phyloP scores from a whole-genome alignment of 2,888 invertebrate genomes.

The Leucoma salicis region DNA sequence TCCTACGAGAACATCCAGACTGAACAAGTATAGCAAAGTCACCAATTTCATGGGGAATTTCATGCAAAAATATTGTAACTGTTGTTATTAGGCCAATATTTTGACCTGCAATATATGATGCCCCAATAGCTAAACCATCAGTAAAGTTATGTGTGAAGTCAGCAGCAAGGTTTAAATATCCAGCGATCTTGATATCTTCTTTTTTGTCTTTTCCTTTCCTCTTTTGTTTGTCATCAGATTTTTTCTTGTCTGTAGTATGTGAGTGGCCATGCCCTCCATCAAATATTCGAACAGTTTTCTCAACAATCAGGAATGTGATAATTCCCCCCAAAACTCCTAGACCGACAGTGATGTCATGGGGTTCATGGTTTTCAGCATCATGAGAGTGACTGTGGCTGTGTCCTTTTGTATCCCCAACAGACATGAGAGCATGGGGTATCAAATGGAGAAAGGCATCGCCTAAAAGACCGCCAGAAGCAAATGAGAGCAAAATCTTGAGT shows the following conservation, averaged over 20 bases:
- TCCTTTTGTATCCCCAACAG: conserved; percentile 63
- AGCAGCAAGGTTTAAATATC: conserved; percentile 98
- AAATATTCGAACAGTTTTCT: conserved; percentile 94
- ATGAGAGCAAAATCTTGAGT: conserved; percentile 94
- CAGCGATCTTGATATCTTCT: conserved; percentile 79
- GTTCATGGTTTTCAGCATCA: conserved; percentile 67
- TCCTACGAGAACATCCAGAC: conserved; percentile 95
- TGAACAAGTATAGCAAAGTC: conserved; percentile 99
- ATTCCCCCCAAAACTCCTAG: conserved; percentile 97
- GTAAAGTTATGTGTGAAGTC: conserved; percentile 99
- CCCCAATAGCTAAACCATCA: conserved; percentile 99
- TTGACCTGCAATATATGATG: conserved; percentile 96
- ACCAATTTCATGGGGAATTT: conserved; percentile 99
- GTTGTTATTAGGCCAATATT: conserved; percentile 95
- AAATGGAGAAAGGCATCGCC: conserved; percentile 99
- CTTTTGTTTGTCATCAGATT: conserved; percentile 63
- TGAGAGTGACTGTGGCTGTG: conserved; percentile 81
- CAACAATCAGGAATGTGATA: conserved; percentile 94
- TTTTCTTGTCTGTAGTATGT: conserved; percentile 79
- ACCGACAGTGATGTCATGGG: conserved; percentile 94
- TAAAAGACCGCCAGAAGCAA: conserved; percentile 96
- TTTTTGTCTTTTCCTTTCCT: conserved; percentile 58
- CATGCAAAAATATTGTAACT: conserved; percentile 97
- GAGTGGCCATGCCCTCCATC: conserved; percentile 92
- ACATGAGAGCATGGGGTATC: conserved; percentile 94